Conservation (phyloP, 2,888 invertebrate species). For the Charanyca ferruginea region DNA sequence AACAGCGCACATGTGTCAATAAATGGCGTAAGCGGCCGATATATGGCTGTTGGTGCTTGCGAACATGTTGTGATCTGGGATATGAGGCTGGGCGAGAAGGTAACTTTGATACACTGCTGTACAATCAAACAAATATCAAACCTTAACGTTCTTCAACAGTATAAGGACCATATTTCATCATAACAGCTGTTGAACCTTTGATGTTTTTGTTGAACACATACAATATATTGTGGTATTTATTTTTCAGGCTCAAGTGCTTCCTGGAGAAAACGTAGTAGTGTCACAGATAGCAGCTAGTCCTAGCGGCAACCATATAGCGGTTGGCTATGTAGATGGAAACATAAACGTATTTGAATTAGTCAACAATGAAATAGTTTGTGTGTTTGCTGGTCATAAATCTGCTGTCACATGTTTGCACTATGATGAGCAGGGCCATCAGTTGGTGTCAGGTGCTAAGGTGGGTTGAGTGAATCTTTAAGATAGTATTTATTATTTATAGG, state of each 20-base stretch:
- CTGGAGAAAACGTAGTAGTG: constrained; percentile 95
- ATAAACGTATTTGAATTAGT: constrained; percentile 96
- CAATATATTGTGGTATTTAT: background rate
- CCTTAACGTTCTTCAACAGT: background rate
- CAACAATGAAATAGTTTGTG: constrained; percentile 93
- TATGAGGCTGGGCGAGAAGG: constrained; percentile 95
- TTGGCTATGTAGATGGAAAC: constrained; percentile 97
- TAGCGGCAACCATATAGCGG: constrained; percentile 95
- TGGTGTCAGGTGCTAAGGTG: constrained; percentile 97
- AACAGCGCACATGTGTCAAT: constrained; percentile 95
- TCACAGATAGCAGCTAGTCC: constrained; percentile 95
- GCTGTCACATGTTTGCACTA: constrained; percentile 96
- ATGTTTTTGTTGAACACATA: background rate
- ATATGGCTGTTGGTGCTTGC: constrained; percentile 97
- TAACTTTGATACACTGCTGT: constrained; percentile 72
- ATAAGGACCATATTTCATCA: background rate
- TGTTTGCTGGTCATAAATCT: constrained; percentile 96
- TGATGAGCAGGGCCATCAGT: constrained; percentile 95
- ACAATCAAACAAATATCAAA: background rate
- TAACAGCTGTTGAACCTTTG: background rate
- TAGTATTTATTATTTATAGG: background rate
- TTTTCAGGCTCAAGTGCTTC: constrained; percentile 93
- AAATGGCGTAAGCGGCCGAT: constrained; percentile 95
- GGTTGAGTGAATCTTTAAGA: constrained; percentile 15
- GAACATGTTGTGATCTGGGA: constrained; percentile 99